phyloP scores from a whole-genome alignment of 2,113 vertebrate genomes.

The Etheostoma spectabile region DNA sequence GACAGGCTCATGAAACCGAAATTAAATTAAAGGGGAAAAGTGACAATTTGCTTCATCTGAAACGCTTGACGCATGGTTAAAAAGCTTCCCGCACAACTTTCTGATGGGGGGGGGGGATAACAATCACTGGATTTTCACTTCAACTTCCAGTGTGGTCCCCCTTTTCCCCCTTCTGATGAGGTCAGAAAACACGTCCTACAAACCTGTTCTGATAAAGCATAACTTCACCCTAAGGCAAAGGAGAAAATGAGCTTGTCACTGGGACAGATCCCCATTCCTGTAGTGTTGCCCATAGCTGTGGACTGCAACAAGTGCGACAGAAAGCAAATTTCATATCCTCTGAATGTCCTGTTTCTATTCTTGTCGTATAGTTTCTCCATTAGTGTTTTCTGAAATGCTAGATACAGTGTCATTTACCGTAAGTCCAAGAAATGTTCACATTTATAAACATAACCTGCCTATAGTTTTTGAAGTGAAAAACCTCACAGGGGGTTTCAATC shows the following conservation, averaged over 20 bases:
- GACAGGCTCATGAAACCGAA: neutral
- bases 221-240: neutral
- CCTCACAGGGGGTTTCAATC: constrained; percentile 19
- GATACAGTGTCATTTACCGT: neutral
- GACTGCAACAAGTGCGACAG: neutral
- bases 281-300: neutral
- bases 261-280: neutral
- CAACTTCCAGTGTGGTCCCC: neutral
- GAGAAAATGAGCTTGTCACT: constrained; percentile 7
- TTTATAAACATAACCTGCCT: neutral
- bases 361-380: neutral
- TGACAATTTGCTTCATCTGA: neutral
- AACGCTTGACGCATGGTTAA: neutral
- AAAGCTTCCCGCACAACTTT: neutral
- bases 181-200: neutral
- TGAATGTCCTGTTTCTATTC: neutral
- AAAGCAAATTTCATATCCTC: neutral
- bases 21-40: neutral
- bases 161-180: neutral
- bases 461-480: neutral
- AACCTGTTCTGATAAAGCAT: neutral
- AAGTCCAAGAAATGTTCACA: neutral
- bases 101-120: too few species aligned
- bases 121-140: neutral
- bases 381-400: neutral